phyloP scores from a whole-genome alignment of 2,888 invertebrate genomes.

The Rhogogaster chlorosoma region DNA sequence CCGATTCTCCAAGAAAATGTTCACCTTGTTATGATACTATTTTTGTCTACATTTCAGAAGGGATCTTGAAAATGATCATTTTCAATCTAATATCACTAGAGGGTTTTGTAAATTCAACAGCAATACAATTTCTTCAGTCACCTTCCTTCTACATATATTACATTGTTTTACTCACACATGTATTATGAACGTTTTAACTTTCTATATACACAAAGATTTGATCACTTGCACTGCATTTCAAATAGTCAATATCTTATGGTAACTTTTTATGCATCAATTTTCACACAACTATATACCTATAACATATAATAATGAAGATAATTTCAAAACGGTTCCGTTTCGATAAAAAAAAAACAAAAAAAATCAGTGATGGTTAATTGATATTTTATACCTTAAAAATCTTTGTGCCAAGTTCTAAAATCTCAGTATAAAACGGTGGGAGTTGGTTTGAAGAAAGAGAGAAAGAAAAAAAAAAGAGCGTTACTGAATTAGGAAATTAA shows the following conservation, averaged over 20 bases:
- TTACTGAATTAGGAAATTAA: slow-evolving; percentile 31
- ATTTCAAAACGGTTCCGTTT: not conserved
- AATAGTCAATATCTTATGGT: not conserved
- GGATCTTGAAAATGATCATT: not conserved
- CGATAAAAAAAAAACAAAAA: not conserved
- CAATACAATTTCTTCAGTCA: not conserved
- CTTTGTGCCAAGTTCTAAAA: not conserved
- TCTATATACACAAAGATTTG: not conserved
- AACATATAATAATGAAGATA: not conserved
- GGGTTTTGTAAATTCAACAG: not conserved
- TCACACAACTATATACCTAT: not conserved
- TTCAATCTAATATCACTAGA: not conserved
- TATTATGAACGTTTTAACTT: not conserved
- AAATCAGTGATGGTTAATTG: not conserved
- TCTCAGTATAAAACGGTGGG: not conserved
- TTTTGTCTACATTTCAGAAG: not conserved
- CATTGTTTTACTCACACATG: not conserved
- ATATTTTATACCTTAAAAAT: not conserved
- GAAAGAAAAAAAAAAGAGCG: not conserved
- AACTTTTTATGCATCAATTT: not conserved
- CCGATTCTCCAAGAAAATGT: not conserved
- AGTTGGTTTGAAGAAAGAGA: not conserved
- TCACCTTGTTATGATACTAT: not conserved
- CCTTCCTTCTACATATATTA: not conserved
- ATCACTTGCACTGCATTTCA: not conserved